Evolutionary conservation across 2,113 vertebrate species (phyloP), one percentile per base, ranked within the genome.

Genomic region (Eidolon helvum): DNA sequence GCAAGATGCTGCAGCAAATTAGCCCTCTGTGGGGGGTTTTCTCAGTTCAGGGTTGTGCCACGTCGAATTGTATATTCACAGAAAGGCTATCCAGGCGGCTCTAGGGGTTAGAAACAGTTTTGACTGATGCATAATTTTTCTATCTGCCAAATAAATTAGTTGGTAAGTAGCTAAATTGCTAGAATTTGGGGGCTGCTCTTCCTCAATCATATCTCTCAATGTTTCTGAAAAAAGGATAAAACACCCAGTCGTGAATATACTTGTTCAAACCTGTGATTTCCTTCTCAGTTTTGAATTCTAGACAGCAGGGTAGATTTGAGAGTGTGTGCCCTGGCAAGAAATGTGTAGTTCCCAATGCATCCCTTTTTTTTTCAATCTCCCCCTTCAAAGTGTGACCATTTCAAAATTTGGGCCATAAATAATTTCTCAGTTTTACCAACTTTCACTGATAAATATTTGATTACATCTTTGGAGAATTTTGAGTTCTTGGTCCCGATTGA

Each of bases 401-500:
- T 96, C 68, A 94, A 65, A 97, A 94, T 96, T 96, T 93, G 57
- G n/a, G 24, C 69, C 63, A 96, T 89, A 59, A 92, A 78, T 90
- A 95, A 91, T 94, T 96, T 72, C 72, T 77, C 79, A 95, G 94
- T 80, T 96, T 97, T 66, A 66, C 87, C 95, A 98, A 91, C 91
- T 94, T 95, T 65, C 26, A 57, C 61, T 96, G 61, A 97, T 98
- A 97, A 97, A 93, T 93, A 97, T 91, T 97, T 97, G 77, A 91
- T 93, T 85, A 35, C 22, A 22, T 97, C 91, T 97, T 94, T 97
- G 88, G 82, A 90, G 74, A 92, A 80, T 95, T 87, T 96, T 71
- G 92, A 96, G 69, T 96, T 97, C 48, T 63, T 38, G 35, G 33
- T 43, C 74, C 82, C 11, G 2, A 87, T 50, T 97, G 95, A 97